A percentile compares a stretch with the other conserved stretches of the same genome.
Evolutionary conservation across 2,797 vertebrate species (phyloP).

Genomic region (Garrulus glandarius): DNA sequence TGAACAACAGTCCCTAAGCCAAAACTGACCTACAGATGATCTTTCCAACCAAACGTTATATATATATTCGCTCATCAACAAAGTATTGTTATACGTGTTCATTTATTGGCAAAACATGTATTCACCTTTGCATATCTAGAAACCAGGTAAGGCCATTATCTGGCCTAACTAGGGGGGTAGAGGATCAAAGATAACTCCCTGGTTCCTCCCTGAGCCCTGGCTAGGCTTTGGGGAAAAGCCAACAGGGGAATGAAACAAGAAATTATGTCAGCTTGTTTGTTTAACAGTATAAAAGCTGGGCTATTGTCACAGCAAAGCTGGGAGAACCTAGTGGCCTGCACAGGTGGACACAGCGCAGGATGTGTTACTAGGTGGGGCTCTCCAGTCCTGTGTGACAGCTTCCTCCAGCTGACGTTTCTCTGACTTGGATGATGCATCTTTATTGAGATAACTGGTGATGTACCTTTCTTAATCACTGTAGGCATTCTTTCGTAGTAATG

Average conservation of each 20-base stretch:
- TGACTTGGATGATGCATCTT: no score
- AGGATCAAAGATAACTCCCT: neutral
- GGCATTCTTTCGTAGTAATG: neutral
- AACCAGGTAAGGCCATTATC: neutral
- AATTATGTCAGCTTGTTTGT: neutral
- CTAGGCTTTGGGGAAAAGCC: neutral
- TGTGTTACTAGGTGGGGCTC: neutral
- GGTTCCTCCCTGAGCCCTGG: neutral
- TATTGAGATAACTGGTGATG: neutral
- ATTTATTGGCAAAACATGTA: neutral
- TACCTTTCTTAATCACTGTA: neutral
- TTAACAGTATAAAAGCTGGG: neutral
- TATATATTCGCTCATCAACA: no score
- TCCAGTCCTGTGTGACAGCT: neutral
- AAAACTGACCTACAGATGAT: neutral
- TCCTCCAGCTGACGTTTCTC: neutral
- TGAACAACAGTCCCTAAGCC: neutral
- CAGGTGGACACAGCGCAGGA: neutral
- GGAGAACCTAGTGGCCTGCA: neutral
- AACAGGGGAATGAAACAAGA: neutral
- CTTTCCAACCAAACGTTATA: neutral
- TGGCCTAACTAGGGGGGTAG: neutral
- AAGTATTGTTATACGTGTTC: neutral
- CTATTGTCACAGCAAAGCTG: neutral
- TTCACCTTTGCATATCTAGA: neutral